A percentile compares a stretch with the other conserved stretches of the same genome.
Evolutionary conservation across 2,797 vertebrate genomes (phyloP).

Genomic region (Paguma larvata): DNA sequence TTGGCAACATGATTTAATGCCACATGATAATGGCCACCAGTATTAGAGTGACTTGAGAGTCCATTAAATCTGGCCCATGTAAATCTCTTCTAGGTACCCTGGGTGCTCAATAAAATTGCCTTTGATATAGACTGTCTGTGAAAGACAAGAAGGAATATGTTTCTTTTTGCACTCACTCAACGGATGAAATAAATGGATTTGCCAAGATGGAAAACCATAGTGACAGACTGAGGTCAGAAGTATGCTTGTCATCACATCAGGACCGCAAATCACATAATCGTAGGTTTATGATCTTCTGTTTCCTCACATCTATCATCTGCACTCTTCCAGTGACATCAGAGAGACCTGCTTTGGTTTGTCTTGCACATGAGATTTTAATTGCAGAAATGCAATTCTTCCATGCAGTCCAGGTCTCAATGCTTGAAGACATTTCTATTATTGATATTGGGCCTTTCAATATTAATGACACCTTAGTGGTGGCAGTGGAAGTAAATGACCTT

Average conservation of each 20-base stretch:
- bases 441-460: not conserved
- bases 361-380: constrained; percentile 31
- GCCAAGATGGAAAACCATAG: not conserved
- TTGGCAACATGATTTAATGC: not conserved
- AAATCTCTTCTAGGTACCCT: not conserved
- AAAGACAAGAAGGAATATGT: not conserved
- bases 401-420: not conserved
- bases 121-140: not conserved
- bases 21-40: not conserved
- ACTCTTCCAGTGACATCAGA: not conserved
- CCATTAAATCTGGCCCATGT: not conserved
- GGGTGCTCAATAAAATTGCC: not conserved
- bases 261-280: not conserved
- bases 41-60: not conserved
- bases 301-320: not conserved
- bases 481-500: constrained; percentile 33
- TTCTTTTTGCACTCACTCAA: not conserved
- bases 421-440: constrained; percentile 3
- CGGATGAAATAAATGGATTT: not conserved
- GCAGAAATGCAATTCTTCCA: not conserved
- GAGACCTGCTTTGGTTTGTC: not conserved
- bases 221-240: not conserved
- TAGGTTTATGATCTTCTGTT: not conserved
- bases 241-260: not conserved
- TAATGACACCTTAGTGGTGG: constrained; percentile 18